phyloP scores from a whole-genome alignment of 1,140 invertebrate genomes.

The Lanistes nyassanus region DNA sequence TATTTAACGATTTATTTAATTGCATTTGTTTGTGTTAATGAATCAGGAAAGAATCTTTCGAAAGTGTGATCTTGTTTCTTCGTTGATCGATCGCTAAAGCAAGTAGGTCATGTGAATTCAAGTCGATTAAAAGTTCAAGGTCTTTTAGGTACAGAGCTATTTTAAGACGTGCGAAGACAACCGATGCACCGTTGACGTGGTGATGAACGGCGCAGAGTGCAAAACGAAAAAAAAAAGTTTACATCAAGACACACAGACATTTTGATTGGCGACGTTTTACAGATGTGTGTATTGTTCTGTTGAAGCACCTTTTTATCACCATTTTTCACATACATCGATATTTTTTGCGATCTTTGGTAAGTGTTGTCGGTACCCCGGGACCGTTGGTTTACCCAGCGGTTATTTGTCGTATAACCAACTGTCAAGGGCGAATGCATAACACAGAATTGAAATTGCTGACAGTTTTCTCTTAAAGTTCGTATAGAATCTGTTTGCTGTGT shows the following conservation, averaged over 20 bases:
- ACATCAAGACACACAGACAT: neutral
- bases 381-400: no score
- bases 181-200: constrained; percentile 7
- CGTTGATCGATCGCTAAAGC: neutral
- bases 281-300: neutral
- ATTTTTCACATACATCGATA: neutral
- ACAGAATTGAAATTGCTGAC: no score
- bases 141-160: constrained; percentile 14
- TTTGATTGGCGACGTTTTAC: neutral
- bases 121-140: constrained; percentile 20
- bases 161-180: constrained; percentile 7
- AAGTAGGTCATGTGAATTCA: constrained; percentile 6
- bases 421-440: no score
- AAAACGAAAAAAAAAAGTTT: constrained; percentile 1
- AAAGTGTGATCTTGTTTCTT: neutral
- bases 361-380: no score
- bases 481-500: no score
- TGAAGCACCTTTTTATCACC: neutral
- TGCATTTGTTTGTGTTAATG: neutral
- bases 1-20: no score
- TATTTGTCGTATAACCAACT: no score
- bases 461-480: no score
- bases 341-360: neutral
- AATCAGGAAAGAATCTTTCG: neutral
- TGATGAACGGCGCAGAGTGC: constrained; percentile 10